These are phyloP conservation scores for Cyphomyrus discorhynchus DNA, from an alignment of 2,113 vertebrate genomes.

Conservation along the genomic window DNA sequence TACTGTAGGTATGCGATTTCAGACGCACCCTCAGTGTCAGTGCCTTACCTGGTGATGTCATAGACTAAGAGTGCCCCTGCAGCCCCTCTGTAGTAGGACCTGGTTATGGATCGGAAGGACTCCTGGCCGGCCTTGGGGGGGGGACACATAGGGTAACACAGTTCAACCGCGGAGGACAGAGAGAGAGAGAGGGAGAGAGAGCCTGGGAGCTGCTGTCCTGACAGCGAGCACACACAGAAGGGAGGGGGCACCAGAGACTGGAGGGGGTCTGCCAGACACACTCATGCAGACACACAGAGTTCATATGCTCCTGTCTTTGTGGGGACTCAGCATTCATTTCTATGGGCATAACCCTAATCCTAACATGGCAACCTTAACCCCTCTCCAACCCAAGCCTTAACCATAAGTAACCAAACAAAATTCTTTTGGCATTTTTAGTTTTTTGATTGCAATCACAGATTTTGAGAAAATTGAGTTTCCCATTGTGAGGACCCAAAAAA, in stretches of 20 bases:
- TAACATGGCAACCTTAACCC: background rate
- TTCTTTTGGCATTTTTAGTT: background rate
- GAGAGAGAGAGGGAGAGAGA: too few species aligned
- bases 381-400: background rate
- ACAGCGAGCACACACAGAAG: background rate
- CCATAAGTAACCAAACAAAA: background rate
- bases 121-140: too few species aligned
- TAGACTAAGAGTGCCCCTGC: slow-evolving; percentile 96
- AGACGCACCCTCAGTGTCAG: background rate
- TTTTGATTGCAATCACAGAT: background rate
- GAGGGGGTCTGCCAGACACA: background rate
- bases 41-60: slow-evolving; percentile 95
- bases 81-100: slow-evolving; percentile 96
- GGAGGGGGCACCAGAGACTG: background rate
- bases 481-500: background rate
- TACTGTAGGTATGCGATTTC: too few species aligned
- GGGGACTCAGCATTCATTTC: background rate
- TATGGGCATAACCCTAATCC: background rate
- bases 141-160: too few species aligned
- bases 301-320: background rate
- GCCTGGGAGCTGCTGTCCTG: background rate
- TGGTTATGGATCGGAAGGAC: too few species aligned
- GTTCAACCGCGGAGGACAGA: too few species aligned
- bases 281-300: background rate
- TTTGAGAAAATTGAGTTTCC: background rate